Evolutionary conservation across 1,140 invertebrate genomes (phyloP), one percentile per base, ranked within the genome.

Genomic region (silkworm (Bombyx mori)): DNA sequence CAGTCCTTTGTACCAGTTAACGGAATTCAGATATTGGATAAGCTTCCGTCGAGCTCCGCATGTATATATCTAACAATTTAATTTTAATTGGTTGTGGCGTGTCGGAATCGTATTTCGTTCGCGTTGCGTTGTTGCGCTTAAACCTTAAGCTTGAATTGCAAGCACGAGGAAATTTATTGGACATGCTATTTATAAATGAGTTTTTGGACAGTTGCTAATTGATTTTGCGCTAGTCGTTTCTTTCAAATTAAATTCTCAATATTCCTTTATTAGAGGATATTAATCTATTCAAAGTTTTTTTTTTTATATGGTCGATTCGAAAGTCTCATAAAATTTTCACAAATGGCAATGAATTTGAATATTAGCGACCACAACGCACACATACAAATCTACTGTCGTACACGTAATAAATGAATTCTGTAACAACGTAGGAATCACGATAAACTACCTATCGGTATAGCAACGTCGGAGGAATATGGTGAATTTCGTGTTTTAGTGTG

Each of bases 1-100:
- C 80, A 80, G 64, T 69, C 73, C 79, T 82, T 82, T 84, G 79
- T 83, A 69, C 68, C 61, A 67, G 71, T 73, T 68, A 66, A 70
- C 75, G 73, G 74, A 75, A 82, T 81, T 81, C 73, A 77, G 77
- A 75, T 85, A 80, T 85, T 79, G 75, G 71, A 77, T 79, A 73
- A 75, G 75, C 71, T 65, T 73, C 70, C 69, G 63, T 60, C 44
- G 51, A 55, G 51, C 58, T 56, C 43, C 52, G 69, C 69, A 73
- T 77, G 73, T 79, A 77, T 79, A 77, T 75, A 77, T 71, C 61
- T 67, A 80, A 79, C 77, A 78, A 79, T 77, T 75, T 77, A 68
- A 68, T 76, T 84, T 82, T 77, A 82, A 82, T 82, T 81, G 74
- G 69, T 79, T 80, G 74, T 61, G 66, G 59, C 35, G 44, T 51